Conservation (phyloP, 1,140 invertebrate genomes). For the Coelopa frigida region DNA sequence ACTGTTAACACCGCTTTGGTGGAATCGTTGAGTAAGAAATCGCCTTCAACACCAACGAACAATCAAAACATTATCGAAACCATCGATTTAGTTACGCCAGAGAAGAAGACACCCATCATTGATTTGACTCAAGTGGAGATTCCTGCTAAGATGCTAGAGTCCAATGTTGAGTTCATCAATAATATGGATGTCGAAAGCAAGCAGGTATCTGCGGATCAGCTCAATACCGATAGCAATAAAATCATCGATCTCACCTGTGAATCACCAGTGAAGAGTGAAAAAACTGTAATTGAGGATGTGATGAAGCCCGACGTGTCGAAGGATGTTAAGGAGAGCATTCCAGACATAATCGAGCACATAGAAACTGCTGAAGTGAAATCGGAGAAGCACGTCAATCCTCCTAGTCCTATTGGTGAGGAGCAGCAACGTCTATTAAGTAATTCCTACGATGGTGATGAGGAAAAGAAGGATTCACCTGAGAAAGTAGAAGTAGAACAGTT, state of each 20-base stretch:
- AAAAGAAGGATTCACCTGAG: conserved; percentile 45
- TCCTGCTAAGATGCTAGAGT: conserved; percentile 21
- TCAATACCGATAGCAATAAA: conserved; percentile 28
- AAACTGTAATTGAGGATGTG: conserved; percentile 7
- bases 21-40: conserved; percentile 29
- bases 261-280: conserved; percentile 12
- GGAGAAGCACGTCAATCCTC: conserved; percentile 15
- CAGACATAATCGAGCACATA: conserved; percentile 38
- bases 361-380: conserved; percentile 16
- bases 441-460: conserved; percentile 23
- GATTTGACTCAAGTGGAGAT: conserved; percentile 29
- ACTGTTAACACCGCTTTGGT: conserved; percentile 38
- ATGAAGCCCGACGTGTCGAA: conserved; percentile 35
- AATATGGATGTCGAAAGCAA: conserved; percentile 7
- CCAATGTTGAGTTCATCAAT: conserved; percentile 16
- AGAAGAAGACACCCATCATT: conserved; percentile 33
- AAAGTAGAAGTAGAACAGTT: conserved; percentile 57
- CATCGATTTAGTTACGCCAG: conserved; percentile 39
- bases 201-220: conserved; percentile 6
- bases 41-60: conserved; percentile 31
- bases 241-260: conserved; percentile 26
- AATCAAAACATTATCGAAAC: conserved; percentile 33
- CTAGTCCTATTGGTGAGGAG: conserved; percentile 8
- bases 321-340: conserved; percentile 37
- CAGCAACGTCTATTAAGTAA: conserved; percentile 8